Conservation (phyloP, 1,140 invertebrate species). For the Onthophagus taurus region DNA sequence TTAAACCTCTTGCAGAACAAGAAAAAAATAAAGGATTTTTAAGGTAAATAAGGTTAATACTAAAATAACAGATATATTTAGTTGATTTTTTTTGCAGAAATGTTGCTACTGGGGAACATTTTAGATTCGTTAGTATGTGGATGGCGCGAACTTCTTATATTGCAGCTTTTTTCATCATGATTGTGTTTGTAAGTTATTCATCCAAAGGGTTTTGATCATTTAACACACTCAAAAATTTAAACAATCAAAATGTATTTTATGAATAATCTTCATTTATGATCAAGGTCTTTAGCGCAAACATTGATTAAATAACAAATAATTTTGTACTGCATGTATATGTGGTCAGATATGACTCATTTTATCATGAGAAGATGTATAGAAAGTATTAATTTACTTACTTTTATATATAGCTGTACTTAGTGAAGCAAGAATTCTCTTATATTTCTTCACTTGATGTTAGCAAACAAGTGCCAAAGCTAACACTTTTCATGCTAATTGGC, state of each 20-base stretch:
- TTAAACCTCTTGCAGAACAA: slow-evolving; percentile 89
- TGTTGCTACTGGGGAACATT: slow-evolving; percentile 97
- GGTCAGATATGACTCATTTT: neutral
- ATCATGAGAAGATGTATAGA: neutral
- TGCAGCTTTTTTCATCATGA: slow-evolving; percentile 92
- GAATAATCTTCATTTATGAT: neutral
- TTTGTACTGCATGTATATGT: neutral
- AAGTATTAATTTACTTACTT: too few species aligned
- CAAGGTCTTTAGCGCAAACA: neutral
- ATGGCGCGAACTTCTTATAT: slow-evolving; percentile 88
- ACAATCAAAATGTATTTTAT: neutral
- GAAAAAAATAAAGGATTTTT: slow-evolving; percentile 95
- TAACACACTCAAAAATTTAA: too few species aligned
- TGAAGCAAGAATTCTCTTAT: too few species aligned
- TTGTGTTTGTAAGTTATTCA: slow-evolving; percentile 92
- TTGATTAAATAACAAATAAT: neutral
- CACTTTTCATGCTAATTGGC: too few species aligned
- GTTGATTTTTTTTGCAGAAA: slow-evolving; percentile 55
- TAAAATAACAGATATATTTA: slow-evolving; percentile 1
- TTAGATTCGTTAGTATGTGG: slow-evolving; percentile 95
- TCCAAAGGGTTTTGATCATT: too few species aligned
- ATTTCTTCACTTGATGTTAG: too few species aligned
- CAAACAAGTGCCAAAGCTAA: too few species aligned
- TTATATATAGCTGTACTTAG: too few species aligned
- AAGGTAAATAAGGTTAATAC: slow-evolving; percentile 43